A percentile compares a stretch with the other conserved stretches of the same genome.
These are phyloP conservation scores for Melanargia galathea DNA, from an alignment of 2,888 invertebrate genomes.

Conservation along the genomic window DNA sequence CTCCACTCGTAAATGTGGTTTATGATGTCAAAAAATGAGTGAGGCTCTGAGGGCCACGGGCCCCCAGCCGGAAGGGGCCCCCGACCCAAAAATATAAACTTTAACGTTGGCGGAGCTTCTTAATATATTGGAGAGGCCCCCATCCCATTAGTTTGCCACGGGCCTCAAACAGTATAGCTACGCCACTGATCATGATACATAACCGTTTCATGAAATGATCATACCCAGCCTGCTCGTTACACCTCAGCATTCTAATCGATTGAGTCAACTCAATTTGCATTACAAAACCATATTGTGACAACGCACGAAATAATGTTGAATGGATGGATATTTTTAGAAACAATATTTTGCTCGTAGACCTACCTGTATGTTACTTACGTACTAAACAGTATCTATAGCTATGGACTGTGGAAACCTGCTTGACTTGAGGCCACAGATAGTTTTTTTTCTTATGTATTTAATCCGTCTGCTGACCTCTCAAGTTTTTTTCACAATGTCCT, in stretches of 20 bases:
- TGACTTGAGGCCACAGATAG: conserved; percentile 9
- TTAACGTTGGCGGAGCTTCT: too few relatives aligned
- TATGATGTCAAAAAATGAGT: too few relatives aligned
- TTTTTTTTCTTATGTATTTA: conserved; percentile 14
- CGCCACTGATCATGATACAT: too few relatives aligned
- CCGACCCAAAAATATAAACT: too few relatives aligned
- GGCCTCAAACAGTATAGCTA: too few relatives aligned
- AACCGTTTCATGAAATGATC: too few relatives aligned
- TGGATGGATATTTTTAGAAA: conserved; percentile 35
- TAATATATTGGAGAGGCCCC: too few relatives aligned
- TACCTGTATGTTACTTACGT: not conserved
- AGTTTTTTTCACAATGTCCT: conserved; percentile 18
- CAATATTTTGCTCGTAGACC: not conserved
- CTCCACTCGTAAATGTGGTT: too few relatives aligned
- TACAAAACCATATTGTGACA: conserved; percentile 34
- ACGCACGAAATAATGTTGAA: conserved; percentile 13
- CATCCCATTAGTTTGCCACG: too few relatives aligned
- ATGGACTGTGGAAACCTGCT: conserved; percentile 12
- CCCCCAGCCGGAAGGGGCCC: too few relatives aligned
- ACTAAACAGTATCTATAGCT: not conserved
- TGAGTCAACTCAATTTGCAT: conserved; percentile 43
- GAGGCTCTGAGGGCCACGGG: too few relatives aligned
- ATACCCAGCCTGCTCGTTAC: not conserved
- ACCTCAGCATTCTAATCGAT: conserved; percentile 38
- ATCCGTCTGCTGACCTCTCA: conserved; percentile 17